Percentiles rank a stretch among this genome's conserved stretches.
phyloP scores from a whole-genome alignment of 1,140 invertebrate species.

The Musca vetustissima region DNA sequence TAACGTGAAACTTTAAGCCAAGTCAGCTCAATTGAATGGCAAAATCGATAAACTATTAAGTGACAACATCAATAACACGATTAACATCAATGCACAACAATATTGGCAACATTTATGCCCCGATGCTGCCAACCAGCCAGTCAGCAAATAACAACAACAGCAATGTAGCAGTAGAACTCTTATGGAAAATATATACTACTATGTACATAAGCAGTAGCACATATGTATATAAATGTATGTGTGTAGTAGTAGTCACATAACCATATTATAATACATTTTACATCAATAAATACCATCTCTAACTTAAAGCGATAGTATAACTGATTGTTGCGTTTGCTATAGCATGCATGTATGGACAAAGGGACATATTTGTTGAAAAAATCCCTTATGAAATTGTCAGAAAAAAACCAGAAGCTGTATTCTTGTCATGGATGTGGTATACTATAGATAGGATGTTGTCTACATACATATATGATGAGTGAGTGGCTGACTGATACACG shows the following conservation, averaged over 20 bases:
- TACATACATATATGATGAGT: too few relatives aligned
- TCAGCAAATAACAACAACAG: slow-evolving; percentile 4
- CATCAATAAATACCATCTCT: too few relatives aligned
- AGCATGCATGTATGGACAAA: too few relatives aligned
- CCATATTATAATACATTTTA: slow-evolving; percentile 14
- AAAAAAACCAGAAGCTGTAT: too few relatives aligned
- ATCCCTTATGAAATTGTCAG: too few relatives aligned
- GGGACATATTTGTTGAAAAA: too few relatives aligned
- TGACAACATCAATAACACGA: slow-evolving; percentile 27
- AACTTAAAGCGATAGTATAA: too few relatives aligned
- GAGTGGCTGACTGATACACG: too few relatives aligned
- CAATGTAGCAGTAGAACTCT: neutral
- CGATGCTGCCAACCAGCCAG: neutral
- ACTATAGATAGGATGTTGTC: too few relatives aligned
- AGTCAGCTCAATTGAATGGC: neutral
- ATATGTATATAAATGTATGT: neutral
- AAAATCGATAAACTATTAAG: slow-evolving; percentile 21
- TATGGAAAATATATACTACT: neutral
- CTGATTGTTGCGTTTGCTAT: too few relatives aligned
- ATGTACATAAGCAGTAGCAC: neutral
- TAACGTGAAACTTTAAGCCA: slow-evolving; percentile 5
- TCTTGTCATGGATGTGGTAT: too few relatives aligned
- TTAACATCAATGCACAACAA: slow-evolving; percentile 27
- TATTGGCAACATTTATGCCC: slow-evolving; percentile 19
- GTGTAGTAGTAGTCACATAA: neutral